Conservation (phyloP, 2,113 vertebrate species). For the Tinamus guttatus region DNA sequence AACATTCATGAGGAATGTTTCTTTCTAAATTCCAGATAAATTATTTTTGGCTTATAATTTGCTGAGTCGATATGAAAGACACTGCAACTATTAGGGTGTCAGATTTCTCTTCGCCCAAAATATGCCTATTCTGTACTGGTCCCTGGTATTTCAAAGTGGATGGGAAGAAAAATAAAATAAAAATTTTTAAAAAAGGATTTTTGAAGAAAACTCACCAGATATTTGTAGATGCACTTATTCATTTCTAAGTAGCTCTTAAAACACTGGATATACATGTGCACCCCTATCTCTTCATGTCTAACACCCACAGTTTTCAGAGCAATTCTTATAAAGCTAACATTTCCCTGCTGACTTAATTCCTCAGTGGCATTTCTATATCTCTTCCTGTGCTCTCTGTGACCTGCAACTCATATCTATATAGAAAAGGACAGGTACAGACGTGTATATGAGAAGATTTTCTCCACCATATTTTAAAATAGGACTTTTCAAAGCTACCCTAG, state of each 20-base stretch:
- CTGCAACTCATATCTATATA: fast-evolving
- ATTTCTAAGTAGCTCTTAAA: background rate
- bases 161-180: too few relatives aligned
- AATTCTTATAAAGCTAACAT: background rate
- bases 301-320: background rate
- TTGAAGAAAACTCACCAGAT: background rate
- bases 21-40: background rate
- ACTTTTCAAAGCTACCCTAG: background rate
- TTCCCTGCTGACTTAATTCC: background rate
- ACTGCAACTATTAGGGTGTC: background rate
- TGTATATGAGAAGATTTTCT: background rate
- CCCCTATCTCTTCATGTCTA: background rate
- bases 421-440: background rate
- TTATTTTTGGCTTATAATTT: background rate
- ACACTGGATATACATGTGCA: background rate
- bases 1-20: background rate
- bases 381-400: background rate
- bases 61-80: background rate
- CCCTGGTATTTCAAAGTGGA: background rate
- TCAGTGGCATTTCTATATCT: background rate
- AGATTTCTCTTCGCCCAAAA: background rate
- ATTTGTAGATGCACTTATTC: background rate
- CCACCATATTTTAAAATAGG: background rate
- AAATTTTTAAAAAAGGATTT: background rate
- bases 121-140: background rate